Conservation (phyloP, 1,140 invertebrate genomes). For the Drosophila athabasca region DNA sequence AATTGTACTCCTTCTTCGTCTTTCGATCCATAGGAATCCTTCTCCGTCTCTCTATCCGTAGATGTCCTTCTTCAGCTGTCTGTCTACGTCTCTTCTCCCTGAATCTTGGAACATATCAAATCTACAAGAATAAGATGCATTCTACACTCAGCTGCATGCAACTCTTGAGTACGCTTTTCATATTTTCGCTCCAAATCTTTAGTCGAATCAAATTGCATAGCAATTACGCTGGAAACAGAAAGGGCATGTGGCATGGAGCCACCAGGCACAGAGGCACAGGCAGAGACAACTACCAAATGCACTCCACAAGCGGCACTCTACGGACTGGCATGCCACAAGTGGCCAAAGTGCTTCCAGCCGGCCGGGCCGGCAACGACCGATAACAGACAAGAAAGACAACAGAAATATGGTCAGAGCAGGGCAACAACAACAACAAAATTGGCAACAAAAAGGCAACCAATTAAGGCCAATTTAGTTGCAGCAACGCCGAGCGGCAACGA, state of each 20-base stretch:
- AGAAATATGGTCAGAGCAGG: slow-evolving; percentile 54
- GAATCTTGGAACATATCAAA: too few species aligned
- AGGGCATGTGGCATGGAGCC: slow-evolving; percentile 23
- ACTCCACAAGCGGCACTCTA: neutral
- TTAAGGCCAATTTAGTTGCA: slow-evolving; percentile 80
- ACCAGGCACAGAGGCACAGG: neutral
- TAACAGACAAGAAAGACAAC: slow-evolving; percentile 59
- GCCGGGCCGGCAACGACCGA: slow-evolving; percentile 69
- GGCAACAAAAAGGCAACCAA: slow-evolving; percentile 69
- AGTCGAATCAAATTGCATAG: neutral
- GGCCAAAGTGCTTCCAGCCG: slow-evolving; percentile 51
- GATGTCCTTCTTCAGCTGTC: too few species aligned
- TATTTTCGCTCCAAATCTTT: too few species aligned
- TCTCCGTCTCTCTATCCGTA: too few species aligned
- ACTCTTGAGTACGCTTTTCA: too few species aligned
- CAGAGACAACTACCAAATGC: slow-evolving; percentile 36
- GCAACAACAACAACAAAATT: slow-evolving; percentile 58
- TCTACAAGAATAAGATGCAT: too few species aligned
- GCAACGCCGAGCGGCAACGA: slow-evolving; percentile 69
- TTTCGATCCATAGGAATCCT: too few species aligned
- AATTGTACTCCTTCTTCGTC: too few species aligned
- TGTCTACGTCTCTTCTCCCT: too few species aligned
- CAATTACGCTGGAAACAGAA: slow-evolving; percentile 33
- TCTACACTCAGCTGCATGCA: too few species aligned
- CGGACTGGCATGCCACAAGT: slow-evolving; percentile 70